Percentiles rank a stretch among this genome's conserved stretches.
Evolutionary conservation across 2,113 vertebrate genomes (phyloP).

Genomic region (Cryptoleucopteryx plumbea): DNA sequence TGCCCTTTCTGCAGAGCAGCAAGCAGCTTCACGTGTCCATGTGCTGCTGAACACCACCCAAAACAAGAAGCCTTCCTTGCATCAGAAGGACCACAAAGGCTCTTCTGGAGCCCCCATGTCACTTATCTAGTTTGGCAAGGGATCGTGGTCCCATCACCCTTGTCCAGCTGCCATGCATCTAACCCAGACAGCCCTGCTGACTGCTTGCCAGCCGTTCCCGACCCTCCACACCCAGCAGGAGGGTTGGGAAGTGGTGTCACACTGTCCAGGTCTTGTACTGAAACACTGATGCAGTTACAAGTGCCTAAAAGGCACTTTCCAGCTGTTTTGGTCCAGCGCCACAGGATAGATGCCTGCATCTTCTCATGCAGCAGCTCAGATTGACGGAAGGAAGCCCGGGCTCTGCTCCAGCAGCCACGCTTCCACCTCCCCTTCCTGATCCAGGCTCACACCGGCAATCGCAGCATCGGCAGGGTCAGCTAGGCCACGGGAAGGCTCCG

Average conservation of each 20-base stretch:
- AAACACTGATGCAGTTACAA: not conserved
- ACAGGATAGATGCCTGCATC: not conserved
- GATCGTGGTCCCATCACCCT: not conserved
- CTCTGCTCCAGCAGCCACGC: not conserved
- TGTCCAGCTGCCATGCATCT: not conserved
- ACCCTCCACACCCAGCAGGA: not conserved
- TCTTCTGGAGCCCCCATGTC: not conserved
- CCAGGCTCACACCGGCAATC: not conserved
- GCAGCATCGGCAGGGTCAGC: not conserved
- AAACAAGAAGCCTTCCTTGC: not conserved
- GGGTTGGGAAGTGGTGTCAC: not conserved
- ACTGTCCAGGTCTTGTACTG: not conserved
- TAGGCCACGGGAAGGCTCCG: not conserved
- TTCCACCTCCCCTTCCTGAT: not conserved
- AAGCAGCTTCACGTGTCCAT: fast-evolving
- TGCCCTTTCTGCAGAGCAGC: not conserved
- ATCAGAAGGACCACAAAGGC: not conserved
- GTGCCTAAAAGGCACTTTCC: not conserved
- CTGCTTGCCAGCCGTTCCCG: fast-evolving
- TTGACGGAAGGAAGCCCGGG: not conserved
- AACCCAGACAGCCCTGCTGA: not conserved
- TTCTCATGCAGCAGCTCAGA: not conserved
- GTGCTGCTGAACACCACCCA: not conserved
- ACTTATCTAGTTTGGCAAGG: not conserved
- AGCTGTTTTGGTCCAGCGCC: not conserved